phyloP scores from a whole-genome alignment of 2,797 vertebrate genomes.

The Gadopsis marmoratus region DNA sequence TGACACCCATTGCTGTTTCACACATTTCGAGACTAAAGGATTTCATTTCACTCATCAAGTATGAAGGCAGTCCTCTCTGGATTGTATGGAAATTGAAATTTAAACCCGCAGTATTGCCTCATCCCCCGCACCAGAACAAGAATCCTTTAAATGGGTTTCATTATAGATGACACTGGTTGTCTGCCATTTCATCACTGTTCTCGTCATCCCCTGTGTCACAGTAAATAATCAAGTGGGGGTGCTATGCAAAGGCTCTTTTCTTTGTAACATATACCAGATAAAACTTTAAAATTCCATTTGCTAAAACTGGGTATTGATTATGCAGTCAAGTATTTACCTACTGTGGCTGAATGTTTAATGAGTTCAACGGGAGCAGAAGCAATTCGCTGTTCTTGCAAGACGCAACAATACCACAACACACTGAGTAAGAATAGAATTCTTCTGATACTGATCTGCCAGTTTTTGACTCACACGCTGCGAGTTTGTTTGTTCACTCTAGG shows the following conservation, averaged over 20 bases:
- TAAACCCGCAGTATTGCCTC: constrained; percentile 28
- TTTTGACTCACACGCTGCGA: not conserved
- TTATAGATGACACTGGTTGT: constrained; percentile 31
- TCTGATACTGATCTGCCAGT: not conserved
- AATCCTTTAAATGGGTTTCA: constrained; percentile 25
- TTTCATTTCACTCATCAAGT: constrained; percentile 53
- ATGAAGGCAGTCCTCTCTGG: constrained; percentile 29
- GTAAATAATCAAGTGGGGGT: constrained; percentile 34
- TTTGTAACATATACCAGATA: constrained; percentile 12
- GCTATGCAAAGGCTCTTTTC: constrained; percentile 1
- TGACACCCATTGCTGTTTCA: constrained; percentile 20
- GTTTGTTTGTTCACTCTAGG: not conserved
- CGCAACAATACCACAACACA: not conserved
- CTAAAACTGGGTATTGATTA: constrained; percentile 23
- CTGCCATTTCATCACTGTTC: constrained; percentile 48
- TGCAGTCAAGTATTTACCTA: not conserved
- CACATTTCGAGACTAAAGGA: constrained; percentile 28
- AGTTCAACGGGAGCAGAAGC: not conserved
- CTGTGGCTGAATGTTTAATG: constrained; percentile 27
- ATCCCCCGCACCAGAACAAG: constrained; percentile 25
- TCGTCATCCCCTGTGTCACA: constrained; percentile 21
- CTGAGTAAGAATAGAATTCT: not conserved
- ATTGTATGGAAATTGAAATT: constrained; percentile 37
- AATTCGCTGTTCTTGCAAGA: not conserved
- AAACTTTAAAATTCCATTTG: constrained; percentile 10